Percentiles rank a stretch among this genome's conserved stretches.
Conservation (phyloP, 2,113 vertebrate species). For the Oryzias woworae region DNA sequence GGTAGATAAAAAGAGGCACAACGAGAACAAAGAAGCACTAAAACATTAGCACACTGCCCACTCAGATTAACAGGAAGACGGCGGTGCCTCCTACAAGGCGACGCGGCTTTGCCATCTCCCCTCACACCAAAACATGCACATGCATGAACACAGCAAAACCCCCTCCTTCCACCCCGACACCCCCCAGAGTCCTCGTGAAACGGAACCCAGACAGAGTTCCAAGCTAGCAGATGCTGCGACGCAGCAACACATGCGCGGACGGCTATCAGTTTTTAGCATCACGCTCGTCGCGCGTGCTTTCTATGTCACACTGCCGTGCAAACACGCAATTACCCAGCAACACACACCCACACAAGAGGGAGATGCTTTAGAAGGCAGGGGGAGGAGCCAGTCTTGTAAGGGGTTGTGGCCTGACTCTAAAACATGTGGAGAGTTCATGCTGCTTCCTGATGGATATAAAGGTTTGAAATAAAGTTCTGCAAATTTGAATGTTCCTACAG, state of each 20-base stretch:
- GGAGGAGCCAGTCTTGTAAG: neutral
- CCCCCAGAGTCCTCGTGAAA: constrained; percentile 29
- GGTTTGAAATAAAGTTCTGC: too few species aligned
- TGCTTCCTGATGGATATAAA: too few species aligned
- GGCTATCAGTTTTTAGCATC: constrained; percentile 20
- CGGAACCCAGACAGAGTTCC: constrained; percentile 39
- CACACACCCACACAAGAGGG: neutral
- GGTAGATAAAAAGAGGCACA: too few species aligned
- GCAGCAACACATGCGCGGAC: constrained; percentile 34
- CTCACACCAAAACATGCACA: neutral
- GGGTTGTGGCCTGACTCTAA: too few species aligned
- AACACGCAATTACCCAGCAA: constrained; percentile 5
- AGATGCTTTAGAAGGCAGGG: neutral
- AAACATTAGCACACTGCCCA: too few species aligned
- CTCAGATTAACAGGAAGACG: neutral
- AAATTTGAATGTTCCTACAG: too few species aligned
- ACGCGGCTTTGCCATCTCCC: neutral
- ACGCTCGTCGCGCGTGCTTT: constrained; percentile 23
- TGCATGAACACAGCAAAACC: neutral
- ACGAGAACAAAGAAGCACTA: too few species aligned
- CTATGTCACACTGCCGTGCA: constrained; percentile 4
- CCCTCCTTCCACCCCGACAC: constrained; percentile 3
- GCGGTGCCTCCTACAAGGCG: neutral
- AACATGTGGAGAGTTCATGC: too few species aligned
- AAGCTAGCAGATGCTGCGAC: constrained; percentile 46